phyloP scores from a whole-genome alignment of 2,888 invertebrate species.

The Cremastobaeus sp. region DNA sequence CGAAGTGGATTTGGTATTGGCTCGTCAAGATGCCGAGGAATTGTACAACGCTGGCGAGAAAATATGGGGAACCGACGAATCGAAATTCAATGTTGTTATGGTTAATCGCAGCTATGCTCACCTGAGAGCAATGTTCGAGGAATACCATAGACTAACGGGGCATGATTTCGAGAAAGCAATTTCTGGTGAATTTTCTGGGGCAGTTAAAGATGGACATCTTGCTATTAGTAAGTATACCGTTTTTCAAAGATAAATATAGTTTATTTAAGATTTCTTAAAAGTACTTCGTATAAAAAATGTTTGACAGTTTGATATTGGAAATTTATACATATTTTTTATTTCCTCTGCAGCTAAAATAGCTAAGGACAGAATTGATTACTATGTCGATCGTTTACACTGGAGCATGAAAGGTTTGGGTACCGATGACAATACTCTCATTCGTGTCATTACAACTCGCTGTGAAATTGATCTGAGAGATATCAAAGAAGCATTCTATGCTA shows the following conservation, averaged over 20 bases:
- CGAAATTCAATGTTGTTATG: constrained; percentile 87
- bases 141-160: constrained; percentile 88
- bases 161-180: constrained; percentile 89
- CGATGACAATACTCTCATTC: constrained; percentile 20
- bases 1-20: constrained; percentile 84
- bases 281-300: neutral
- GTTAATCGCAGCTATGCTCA: constrained; percentile 88
- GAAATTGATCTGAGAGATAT: constrained; percentile 32
- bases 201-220: constrained; percentile 87
- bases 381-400: constrained; percentile 17
- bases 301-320: neutral
- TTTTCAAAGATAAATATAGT: neutral
- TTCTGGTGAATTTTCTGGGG: constrained; percentile 91
- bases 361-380: constrained; percentile 1
- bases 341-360: constrained; percentile 16
- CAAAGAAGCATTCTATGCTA: neutral
- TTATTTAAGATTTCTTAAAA: neutral
- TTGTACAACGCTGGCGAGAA: constrained; percentile 86
- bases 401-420: constrained; percentile 39
- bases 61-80: constrained; percentile 88
- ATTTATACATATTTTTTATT: neutral
- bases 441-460: constrained; percentile 7
- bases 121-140: constrained; percentile 81
- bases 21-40: constrained; percentile 89
- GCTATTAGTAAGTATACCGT: constrained; percentile 80